Base-by-base conservation (phyloP, 1,140 invertebrate genomes). In the Nixonia krombeini region DNA sequence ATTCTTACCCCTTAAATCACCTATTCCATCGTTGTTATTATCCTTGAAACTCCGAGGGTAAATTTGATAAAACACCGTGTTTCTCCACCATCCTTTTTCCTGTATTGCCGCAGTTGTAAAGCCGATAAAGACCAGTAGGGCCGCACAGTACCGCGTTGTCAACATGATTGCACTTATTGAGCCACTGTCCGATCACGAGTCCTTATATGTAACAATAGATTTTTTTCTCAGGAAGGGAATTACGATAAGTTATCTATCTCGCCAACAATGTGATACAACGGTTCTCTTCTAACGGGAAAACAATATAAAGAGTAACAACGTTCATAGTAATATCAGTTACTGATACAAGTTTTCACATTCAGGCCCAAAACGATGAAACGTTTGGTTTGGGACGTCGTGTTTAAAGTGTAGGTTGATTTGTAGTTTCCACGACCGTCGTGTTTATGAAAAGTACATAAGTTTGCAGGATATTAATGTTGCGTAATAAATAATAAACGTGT, bases 31-130 rank as follows among this genome's bases (percentile, higher is more conserved):
- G 3, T 87, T 87, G 75, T 93, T 81, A 18, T 87, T 87, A 75
- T 95, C 93, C 70, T 86, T 88, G 75, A 94, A 93, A 23, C 92
- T 93, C 29, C 90, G 83, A 0, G 91, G 90, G 73, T 93, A 93
- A 33, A 94, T 89, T 80, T 94, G 91, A 78, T 95, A 94, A 57
- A 94, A 88, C 5, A 90, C 84, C 0, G 88, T 88, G n/a, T 87
- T 88, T 63, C 91, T 87, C 90, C 91, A 95, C 93, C 93, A 95
- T 61, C 86, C 87, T 35, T 49, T 59, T 8, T 83, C 64, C 78
- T 68, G 25, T 15, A 83, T 80, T 44, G 75, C 59, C 0, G 61
- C 73, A 18, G 41, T 33, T 0, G 42, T 29, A 0, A 75, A 8
- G 23, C 56, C 53, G 7, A 55, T n/a, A 6, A 70, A 41, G 0